These are phyloP conservation scores for Pionites leucogaster DNA, from an alignment of 2,113 vertebrate genomes.

Conservation along the genomic window DNA sequence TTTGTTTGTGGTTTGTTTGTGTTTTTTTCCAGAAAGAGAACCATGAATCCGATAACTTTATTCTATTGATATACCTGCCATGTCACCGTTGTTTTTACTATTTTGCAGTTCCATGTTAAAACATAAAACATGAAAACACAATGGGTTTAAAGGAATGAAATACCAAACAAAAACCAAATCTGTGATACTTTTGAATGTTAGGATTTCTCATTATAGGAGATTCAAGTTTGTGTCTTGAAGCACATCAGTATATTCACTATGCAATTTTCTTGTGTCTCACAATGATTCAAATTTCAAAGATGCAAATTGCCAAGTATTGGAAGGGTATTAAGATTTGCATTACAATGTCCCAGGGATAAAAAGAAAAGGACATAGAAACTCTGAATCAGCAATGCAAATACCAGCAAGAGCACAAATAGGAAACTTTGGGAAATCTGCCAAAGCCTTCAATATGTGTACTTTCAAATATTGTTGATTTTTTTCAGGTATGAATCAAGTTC, in stretches of 20 bases:
- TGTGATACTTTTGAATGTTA: neutral
- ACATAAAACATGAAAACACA: slow-evolving; percentile 14
- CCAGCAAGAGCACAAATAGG: slow-evolving; percentile 44
- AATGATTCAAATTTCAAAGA: slow-evolving; percentile 68
- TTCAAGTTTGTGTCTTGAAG: slow-evolving; percentile 48
- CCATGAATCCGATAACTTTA: neutral
- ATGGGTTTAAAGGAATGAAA: slow-evolving; percentile 29
- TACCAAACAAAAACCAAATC: slow-evolving; percentile 7
- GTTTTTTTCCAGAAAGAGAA: neutral
- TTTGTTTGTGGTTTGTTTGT: neutral
- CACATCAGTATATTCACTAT: slow-evolving; percentile 17
- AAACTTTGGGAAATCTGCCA: slow-evolving; percentile 51
- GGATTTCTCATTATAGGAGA: slow-evolving; percentile 41
- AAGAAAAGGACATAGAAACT: slow-evolving; percentile 56
- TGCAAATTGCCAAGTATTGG: slow-evolving; percentile 58
- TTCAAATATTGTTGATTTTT: slow-evolving; percentile 38
- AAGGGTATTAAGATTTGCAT: slow-evolving; percentile 67
- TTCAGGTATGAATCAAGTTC: slow-evolving; percentile 51
- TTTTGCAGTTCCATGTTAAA: slow-evolving; percentile 19
- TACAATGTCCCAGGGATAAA: slow-evolving; percentile 67
- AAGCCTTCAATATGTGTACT: slow-evolving; percentile 52
- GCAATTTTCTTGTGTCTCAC: slow-evolving; percentile 55
- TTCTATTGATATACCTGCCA: neutral
- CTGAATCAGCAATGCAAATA: slow-evolving; percentile 73
- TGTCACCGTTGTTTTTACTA: slow-evolving; percentile 7